A percentile compares a stretch with the other conserved stretches of the same genome.
phyloP scores from a whole-genome alignment of 64 coral and sea anemone species.

The Acropora tenuis region DNA sequence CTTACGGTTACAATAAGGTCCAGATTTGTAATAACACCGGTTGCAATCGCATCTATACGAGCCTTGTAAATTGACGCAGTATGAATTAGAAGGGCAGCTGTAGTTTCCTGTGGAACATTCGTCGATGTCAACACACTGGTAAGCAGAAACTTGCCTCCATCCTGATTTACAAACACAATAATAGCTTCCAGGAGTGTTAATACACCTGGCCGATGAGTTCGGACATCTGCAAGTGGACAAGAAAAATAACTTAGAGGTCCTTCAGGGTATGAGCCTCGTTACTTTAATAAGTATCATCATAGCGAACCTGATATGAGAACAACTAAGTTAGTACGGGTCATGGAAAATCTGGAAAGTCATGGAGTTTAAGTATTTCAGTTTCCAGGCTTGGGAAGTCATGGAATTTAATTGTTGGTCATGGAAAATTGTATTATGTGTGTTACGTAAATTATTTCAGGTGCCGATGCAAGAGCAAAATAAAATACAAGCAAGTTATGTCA shows the following conservation, averaged over 20 bases:
- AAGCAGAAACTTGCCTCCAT: conserved; percentile 61
- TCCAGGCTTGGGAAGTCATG: too few species aligned
- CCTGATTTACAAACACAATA: conserved; percentile 60
- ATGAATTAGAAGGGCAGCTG: conserved; percentile 52
- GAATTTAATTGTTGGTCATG: too few species aligned
- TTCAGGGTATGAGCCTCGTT: too few species aligned
- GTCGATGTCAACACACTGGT: conserved; percentile 58
- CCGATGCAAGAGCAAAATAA: too few species aligned
- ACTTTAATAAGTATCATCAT: too few species aligned
- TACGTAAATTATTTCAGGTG: too few species aligned
- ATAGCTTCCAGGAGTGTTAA: conserved; percentile 66
- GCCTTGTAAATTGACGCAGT: conserved; percentile 62
- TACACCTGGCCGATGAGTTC: conserved; percentile 34
- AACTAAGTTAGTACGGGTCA: too few species aligned
- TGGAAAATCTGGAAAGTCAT: too few species aligned
- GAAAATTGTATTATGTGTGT: too few species aligned
- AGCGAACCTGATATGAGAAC: too few species aligned
- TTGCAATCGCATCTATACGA: conserved; percentile 70
- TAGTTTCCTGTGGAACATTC: conserved; percentile 51
- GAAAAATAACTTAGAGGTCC: neutral
- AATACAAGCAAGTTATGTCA: too few species aligned
- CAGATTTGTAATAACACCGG: conserved; percentile 55
- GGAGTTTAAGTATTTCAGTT: too few species aligned
- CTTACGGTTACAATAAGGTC: conserved; percentile 1
- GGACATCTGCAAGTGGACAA: conserved; percentile 42